phyloP scores from a whole-genome alignment of 2,113 vertebrate species.

The Stomatorhinus ivindoensis region DNA sequence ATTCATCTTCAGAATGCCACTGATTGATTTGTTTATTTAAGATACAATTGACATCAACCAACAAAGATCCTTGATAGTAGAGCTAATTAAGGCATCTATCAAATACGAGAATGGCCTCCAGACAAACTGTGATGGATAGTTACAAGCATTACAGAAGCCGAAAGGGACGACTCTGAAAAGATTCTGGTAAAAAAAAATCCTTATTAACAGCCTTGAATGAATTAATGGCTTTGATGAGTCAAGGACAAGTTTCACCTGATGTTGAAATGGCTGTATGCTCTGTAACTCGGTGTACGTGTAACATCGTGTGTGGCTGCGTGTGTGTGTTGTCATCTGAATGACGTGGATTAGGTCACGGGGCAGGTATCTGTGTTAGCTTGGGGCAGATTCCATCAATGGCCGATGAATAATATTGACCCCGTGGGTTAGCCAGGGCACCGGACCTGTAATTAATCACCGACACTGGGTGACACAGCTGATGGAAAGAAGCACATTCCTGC shows the following conservation, averaged over 20 bases:
- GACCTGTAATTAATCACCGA: constrained; percentile 5
- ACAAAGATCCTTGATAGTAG: constrained; percentile 15
- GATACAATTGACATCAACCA: constrained; percentile 19
- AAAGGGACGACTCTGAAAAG: not conserved
- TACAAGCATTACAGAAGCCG: not conserved
- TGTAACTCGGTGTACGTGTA: not conserved
- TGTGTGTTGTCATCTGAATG: not conserved
- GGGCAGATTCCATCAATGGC: constrained; percentile 5
- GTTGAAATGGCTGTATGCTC: not conserved
- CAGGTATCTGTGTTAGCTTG: not conserved
- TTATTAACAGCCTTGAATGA: constrained; percentile 12
- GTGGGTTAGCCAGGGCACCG: not conserved
- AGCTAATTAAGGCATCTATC: constrained; percentile 1
- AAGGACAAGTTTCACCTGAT: not conserved
- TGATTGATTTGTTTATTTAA: constrained; percentile 1
- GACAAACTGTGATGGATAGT: not conserved
- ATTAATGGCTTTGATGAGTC: not conserved
- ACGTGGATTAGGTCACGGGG: not conserved
- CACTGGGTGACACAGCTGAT: not conserved
- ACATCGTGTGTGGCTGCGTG: not conserved
- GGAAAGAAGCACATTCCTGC: not conserved
- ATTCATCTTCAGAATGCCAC: not conserved
- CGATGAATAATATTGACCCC: constrained; percentile 18
- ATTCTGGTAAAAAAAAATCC: not conserved
- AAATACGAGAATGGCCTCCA: constrained; percentile 16